phyloP scores from a whole-genome alignment of 2,797 vertebrate genomes.

The Acrossocheilus wenchowensis region DNA sequence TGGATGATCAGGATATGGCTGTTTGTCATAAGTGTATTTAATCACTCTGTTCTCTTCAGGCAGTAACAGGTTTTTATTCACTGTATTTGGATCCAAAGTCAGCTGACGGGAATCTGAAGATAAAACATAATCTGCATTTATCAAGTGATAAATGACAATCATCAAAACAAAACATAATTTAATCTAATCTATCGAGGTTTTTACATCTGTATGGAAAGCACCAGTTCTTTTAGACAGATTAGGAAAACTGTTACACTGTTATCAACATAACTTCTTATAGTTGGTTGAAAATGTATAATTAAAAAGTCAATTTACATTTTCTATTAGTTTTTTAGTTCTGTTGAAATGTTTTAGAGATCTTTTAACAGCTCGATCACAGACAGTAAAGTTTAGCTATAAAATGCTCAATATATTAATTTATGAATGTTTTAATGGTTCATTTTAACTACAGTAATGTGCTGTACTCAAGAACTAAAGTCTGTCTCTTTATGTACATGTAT shows the following conservation, averaged over 20 bases:
- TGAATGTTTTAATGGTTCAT: neutral
- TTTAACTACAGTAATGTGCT: neutral
- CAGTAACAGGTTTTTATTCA: accelerated
- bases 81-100: neutral
- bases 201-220: neutral
- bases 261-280: neutral
- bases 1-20: neutral
- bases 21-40: accelerated
- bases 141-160: neutral
- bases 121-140: neutral
- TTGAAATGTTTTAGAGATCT: neutral
- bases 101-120: neutral
- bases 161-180: neutral
- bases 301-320: neutral
- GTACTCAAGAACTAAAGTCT: neutral
- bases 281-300: neutral
- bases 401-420: no score
- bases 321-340: neutral
- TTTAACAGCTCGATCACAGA: neutral
- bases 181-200: neutral
- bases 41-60: neutral
- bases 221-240: neutral
- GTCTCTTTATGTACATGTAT: neutral
- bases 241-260: no score
- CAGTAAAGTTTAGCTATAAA: neutral